Percentiles rank a stretch among this genome's conserved stretches.
These are phyloP conservation scores for Laticauda laticaudata DNA, from an alignment of 2,113 vertebrate species.

Conservation along the genomic window DNA sequence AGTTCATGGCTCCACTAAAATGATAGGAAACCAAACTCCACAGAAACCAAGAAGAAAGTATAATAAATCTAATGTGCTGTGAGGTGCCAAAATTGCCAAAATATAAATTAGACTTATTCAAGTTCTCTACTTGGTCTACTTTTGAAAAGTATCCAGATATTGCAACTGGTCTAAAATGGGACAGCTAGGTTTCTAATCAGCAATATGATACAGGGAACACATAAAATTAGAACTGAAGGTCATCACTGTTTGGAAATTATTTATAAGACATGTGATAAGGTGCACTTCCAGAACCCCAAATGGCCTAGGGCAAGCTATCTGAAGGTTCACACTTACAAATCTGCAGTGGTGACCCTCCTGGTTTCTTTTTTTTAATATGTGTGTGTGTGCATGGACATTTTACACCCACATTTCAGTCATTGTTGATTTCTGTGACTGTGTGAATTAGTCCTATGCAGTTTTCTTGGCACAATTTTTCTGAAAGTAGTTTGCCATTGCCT, in stretches of 20 bases:
- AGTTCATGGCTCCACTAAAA: constrained; percentile 5
- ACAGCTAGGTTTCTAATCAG: neutral
- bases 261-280: neutral
- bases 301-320: neutral
- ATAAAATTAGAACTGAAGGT: neutral
- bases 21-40: constrained; percentile 4
- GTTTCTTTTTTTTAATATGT: neutral
- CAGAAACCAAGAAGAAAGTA: neutral
- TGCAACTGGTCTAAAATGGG: neutral
- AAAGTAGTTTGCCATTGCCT: neutral
- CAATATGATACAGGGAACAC: neutral
- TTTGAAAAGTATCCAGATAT: neutral
- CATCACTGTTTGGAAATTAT: neutral
- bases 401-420: neutral
- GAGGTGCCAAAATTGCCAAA: neutral
- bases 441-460: neutral
- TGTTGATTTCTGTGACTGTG: neutral
- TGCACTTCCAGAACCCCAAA: neutral
- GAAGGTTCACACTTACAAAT: neutral
- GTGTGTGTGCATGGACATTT: neutral
- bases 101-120: neutral
- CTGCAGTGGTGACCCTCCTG: neutral
- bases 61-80: neutral
- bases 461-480: neutral
- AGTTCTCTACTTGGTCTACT: neutral